A percentile compares a stretch with the other conserved stretches of the same genome.
Evolutionary conservation across 1,140 invertebrate genomes (phyloP).

Genomic region (Drosophila arizonae): DNA sequence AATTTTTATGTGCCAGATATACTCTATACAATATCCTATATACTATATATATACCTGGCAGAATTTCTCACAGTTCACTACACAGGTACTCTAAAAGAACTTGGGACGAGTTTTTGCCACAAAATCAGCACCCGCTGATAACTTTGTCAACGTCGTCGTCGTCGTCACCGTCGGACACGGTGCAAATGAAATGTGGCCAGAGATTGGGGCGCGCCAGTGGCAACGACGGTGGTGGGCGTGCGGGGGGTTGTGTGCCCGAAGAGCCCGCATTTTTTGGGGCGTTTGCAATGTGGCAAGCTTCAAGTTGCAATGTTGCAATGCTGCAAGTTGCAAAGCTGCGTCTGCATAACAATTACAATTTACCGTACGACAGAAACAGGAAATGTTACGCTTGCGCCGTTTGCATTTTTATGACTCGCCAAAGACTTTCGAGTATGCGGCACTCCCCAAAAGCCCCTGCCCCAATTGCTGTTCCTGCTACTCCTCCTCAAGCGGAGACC

Average conservation of each 20-base stretch:
- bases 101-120: conserved; percentile 42
- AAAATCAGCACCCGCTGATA: conserved; percentile 35
- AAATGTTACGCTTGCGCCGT: conserved; percentile 64
- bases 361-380: conserved; percentile 65
- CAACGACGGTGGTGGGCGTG: neutral
- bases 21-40: neutral
- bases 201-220: conserved; percentile 10
- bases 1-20: too few relatives aligned
- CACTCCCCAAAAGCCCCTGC: conserved; percentile 25
- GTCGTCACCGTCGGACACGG: neutral
- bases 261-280: conserved; percentile 20
- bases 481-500: neutral
- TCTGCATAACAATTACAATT: conserved; percentile 72
- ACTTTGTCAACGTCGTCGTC: conserved; percentile 58
- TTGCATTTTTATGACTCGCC: conserved; percentile 41
- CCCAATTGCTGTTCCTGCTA: conserved; percentile 2
- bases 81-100: conserved; percentile 19
- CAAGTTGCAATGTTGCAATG: conserved; percentile 16
- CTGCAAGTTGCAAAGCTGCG: conserved; percentile 42
- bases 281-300: conserved; percentile 13
- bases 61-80: conserved; percentile 29
- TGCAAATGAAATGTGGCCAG: conserved; percentile 43
- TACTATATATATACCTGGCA: neutral
- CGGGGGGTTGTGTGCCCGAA: neutral
- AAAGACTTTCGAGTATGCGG: conserved; percentile 12